These are phyloP conservation scores for Odontomyia ornata DNA, from an alignment of 2,888 invertebrate species.

Conservation along the genomic window DNA sequence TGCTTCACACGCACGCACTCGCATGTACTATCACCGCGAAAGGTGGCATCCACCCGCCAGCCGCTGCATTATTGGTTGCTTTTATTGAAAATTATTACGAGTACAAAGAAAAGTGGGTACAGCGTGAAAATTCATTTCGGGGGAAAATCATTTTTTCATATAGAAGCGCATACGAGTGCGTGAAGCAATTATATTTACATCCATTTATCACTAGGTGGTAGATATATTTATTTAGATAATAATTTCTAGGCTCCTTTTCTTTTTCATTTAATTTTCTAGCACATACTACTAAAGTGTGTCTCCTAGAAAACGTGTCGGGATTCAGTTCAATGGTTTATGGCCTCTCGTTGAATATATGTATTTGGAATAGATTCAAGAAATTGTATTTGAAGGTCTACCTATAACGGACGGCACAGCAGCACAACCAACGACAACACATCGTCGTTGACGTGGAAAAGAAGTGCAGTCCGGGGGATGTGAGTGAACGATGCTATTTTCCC, in stretches of 20 bases:
- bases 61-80: background rate
- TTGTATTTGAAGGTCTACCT: too few relatives aligned
- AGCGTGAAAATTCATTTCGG: conserved; percentile 28
- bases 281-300: background rate
- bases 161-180: background rate
- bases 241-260: background rate
- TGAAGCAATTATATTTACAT: background rate
- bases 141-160: background rate
- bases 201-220: background rate
- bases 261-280: background rate
- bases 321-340: background rate
- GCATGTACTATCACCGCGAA: too few relatives aligned
- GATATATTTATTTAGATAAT: background rate
- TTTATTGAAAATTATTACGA: conserved; percentile 9
- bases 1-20: background rate
- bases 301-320: background rate
- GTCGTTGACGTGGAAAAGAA: background rate
- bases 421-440: too few relatives aligned
- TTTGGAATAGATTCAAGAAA: too few relatives aligned
- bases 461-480: background rate
- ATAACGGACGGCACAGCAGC: too few relatives aligned
- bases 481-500: conserved; percentile 10
- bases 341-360: too few relatives aligned
- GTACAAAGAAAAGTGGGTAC: conserved; percentile 10
- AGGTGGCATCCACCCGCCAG: background rate